Evolutionary conservation across 2,113 vertebrate genomes (phyloP).

Genomic region (Rallus limicola): DNA sequence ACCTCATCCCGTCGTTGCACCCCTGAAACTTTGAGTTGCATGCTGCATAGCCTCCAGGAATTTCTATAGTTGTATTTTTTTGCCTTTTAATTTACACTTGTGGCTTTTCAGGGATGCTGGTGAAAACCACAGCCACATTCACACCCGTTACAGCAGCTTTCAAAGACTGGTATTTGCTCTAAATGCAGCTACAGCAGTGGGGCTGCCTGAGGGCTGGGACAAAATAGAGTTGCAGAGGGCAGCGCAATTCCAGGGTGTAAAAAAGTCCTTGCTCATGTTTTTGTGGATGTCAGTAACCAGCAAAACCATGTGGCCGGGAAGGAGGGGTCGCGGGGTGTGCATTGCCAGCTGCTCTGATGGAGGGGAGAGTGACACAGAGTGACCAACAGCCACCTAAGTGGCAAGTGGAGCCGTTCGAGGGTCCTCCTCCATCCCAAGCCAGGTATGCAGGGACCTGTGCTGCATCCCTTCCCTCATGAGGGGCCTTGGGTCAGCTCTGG

Average conservation of each 20-base stretch:
- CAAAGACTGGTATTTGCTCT: not conserved
- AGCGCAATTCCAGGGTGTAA: not conserved
- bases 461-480: rapidly evolving
- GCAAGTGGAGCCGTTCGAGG: not conserved
- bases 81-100: not conserved
- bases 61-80: not conserved
- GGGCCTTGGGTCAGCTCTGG: not conserved
- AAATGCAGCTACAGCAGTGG: not conserved
- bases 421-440: not conserved
- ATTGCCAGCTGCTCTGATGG: not conserved
- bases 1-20: not conserved
- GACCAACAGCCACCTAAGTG: not conserved
- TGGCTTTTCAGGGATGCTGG: not conserved
- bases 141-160: not conserved
- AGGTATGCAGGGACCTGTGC: rapidly evolving
- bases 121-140: not conserved
- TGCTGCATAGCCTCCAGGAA: not conserved
- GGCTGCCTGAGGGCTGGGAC: not conserved
- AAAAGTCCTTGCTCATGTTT: not conserved
- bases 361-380: not conserved
- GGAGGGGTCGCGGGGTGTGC: rapidly evolving
- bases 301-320: rapidly evolving
- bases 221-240: not conserved
- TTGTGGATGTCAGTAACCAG: not conserved
- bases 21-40: not conserved